Base-by-base conservation (phyloP, 2,113 vertebrate genomes). In the Eudorcas thomsonii region DNA sequence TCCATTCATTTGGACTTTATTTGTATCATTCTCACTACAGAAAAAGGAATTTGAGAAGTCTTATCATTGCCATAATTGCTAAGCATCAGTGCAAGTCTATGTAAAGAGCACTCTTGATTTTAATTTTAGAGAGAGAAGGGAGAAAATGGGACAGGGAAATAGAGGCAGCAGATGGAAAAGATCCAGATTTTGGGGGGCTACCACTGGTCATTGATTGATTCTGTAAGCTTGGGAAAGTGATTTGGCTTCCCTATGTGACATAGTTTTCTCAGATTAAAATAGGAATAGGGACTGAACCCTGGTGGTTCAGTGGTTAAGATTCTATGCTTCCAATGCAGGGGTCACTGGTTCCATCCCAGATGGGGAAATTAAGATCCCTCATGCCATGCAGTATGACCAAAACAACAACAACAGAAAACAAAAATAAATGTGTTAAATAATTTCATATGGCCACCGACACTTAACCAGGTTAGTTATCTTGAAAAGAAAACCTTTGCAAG, bases 401-500 rank as follows among this genome's bases (percentile, higher is more conserved):
- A 23, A 1, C 0, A 36, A 71, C 12, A 36, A 33, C 12, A 15
- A 15, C 5, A 52, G 0, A n/a, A 67, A 12, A 21, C 33, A 23
- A 1, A 10, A 74, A 39, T 39, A 54, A 95, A 43, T 10, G 8
- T 48, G 17, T 25, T 55, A 92, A 86, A 82, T 96, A 93, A 77
- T 48, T 95, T 86, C 36, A n/a, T 59, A 15, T 82, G n/a, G 12
- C 11, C 6, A 30, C 36, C 54, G 84, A 83, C 6, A 59, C 39
- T 33, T 39, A 85, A 36, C 7, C 59, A 30, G 14, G 43, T 80
- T 91, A 60, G 45, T 94, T 83, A 90, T 55, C 9, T 59, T 36
- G 43, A 96, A 67, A 96, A 92, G 8, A 84, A 28, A 54, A 52
- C 45, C 52, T 85, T 50, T 87, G 30, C 17, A 43, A 36, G 87